These are phyloP conservation scores for Calameuta idolon DNA, from an alignment of 2,888 invertebrate species.

Conservation along the genomic window DNA sequence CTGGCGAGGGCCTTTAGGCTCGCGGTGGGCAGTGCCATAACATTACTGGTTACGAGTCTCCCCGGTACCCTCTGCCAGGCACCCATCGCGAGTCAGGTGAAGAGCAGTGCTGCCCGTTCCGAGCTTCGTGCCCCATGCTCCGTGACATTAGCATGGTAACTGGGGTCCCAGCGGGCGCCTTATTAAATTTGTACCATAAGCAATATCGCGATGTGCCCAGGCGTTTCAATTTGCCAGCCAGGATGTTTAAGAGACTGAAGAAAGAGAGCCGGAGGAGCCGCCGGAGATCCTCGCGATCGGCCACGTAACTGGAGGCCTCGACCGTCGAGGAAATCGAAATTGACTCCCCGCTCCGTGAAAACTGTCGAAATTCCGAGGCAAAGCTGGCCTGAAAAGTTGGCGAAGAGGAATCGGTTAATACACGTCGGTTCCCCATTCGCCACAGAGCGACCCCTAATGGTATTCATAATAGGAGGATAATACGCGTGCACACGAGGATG, in stretches of 20 bases:
- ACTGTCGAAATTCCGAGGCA: too few relatives aligned
- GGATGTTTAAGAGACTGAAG: conserved; percentile 44
- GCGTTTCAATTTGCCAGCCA: conserved; percentile 53
- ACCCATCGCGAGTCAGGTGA: conserved; percentile 48
- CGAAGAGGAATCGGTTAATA: conserved; percentile 21
- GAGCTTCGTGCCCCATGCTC: conserved; percentile 22
- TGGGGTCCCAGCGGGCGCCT: conserved; percentile 57
- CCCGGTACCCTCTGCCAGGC: conserved; percentile 4
- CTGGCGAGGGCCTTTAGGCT: conserved; percentile 50
- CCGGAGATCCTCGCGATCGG: too few relatives aligned
- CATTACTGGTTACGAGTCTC: conserved; percentile 55
- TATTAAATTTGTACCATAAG: conserved; percentile 60
- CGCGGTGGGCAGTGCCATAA: conserved; percentile 57
- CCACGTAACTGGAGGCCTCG: too few relatives aligned
- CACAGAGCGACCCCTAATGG: conserved; percentile 18
- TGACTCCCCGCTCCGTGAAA: too few relatives aligned
- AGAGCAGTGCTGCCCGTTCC: conserved; percentile 45
- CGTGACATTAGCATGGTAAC: conserved; percentile 60
- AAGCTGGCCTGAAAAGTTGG: neutral
- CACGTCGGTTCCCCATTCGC: conserved; percentile 24
- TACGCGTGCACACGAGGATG: conserved; percentile 16
- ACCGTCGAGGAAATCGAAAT: too few relatives aligned
- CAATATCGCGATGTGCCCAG: conserved; percentile 48
- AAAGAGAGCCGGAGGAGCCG: neutral
- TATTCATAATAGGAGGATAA: conserved; percentile 15